These are phyloP conservation scores for Corydoras maculifer DNA, from an alignment of 2,113 vertebrate genomes.

Conservation along the genomic window DNA sequence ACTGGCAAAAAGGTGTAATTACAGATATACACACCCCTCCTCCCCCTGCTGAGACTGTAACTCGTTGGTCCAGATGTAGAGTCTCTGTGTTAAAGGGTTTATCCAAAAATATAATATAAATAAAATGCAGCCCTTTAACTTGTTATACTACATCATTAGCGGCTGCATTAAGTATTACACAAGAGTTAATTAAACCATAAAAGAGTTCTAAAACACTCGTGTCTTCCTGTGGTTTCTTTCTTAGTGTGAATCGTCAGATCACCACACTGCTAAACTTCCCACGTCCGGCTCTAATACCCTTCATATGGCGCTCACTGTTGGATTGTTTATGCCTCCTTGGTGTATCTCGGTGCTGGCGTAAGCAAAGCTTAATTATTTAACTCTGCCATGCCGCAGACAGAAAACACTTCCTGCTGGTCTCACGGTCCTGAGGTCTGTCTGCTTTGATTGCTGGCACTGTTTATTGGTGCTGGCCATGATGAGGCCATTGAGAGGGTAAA, in stretches of 20 bases:
- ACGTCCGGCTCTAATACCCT: conserved; percentile 63
- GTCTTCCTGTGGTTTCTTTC: conserved; percentile 53
- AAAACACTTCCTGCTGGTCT: conserved; percentile 69
- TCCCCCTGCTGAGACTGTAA: no score
- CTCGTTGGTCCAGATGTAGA: no score
- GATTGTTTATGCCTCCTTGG: conserved; percentile 69
- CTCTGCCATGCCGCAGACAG: conserved; percentile 62
- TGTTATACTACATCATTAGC: not conserved
- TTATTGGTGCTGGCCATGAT: conserved; percentile 64
- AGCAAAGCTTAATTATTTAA: conserved; percentile 72
- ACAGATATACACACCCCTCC: no score
- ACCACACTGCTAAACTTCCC: conserved; percentile 48
- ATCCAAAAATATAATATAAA: no score
- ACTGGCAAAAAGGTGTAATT: no score
- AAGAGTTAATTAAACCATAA: conserved; percentile 20
- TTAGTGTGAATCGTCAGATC: conserved; percentile 45
- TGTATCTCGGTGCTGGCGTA: conserved; percentile 69
- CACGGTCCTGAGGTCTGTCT: conserved; percentile 58
- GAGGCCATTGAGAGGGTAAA: conserved; percentile 66
- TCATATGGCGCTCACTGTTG: conserved; percentile 63
- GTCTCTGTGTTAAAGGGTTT: no score
- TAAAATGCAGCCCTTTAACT: no score
- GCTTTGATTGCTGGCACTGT: conserved; percentile 62
- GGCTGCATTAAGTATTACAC: not conserved
- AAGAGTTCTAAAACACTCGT: conserved; percentile 21